Base-by-base conservation (phyloP, 2,888 invertebrate genomes). In the Crepidodera aurea region DNA sequence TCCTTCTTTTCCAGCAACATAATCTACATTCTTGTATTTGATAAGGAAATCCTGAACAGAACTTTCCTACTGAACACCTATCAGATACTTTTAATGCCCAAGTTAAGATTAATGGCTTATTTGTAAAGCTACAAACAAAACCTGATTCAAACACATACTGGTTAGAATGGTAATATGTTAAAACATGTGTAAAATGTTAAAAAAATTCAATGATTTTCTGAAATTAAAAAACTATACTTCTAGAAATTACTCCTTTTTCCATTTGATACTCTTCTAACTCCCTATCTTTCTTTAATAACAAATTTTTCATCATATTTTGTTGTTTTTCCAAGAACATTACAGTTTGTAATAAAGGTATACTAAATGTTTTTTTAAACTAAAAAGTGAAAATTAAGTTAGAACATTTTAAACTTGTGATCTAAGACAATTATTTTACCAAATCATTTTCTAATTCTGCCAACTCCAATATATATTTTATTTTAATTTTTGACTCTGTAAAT, bases 191-290 rank as follows among this genome's bases (percentile, higher is more conserved):
- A 4, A 27, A 4, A 27, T 27, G 27, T 27, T 6, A 27, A 27
- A 4, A 6, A 6, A 27, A 27, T 27, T 27, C 27, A 27, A 6
- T 4, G 27, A 27, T 6, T 27, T 27, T 6, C 27, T 6, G 27
- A n/a, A n/a, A n/a, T n/a, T n/a, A n/a, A n/a, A n/a, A 7, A 10
- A 16, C 16, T 8, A 18, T 76, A 85, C 85, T 80, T 68, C 83
- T 75, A 27, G 81, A 79, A 66, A 84, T 82, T 65, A 80, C 76
- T 37, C 82, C 83, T 59, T 82, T 83, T 74, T 84, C 83, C 63
- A 81, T 74, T 71, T 83, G 83, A 70, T 84, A 86, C 69, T 85
- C 83, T 51, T 82, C 79, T 59, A 87, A 83, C 76, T 86, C 86
- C 58, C 77, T 79, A 72, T 87, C 86, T 73, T 87, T 87, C 60